phyloP scores from a whole-genome alignment of 2,888 invertebrate species.

The Shargacucullia verbasci region DNA sequence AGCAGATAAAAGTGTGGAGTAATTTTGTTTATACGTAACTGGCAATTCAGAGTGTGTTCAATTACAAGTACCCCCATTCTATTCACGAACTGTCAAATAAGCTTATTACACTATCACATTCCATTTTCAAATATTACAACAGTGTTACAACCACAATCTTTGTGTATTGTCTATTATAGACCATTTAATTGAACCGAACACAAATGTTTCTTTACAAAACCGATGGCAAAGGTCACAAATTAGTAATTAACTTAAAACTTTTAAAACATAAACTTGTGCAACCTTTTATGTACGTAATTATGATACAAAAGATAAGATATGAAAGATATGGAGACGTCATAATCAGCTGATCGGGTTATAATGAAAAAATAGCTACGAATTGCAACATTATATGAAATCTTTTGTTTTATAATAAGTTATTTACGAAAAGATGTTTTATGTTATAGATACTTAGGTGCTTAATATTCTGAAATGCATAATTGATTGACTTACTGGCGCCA shows the following conservation, averaged over 20 bases:
- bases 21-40: not conserved
- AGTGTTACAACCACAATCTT: constrained; percentile 11
- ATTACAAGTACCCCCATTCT: not conserved
- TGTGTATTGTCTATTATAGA: constrained; percentile 38
- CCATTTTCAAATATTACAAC: constrained; percentile 23
- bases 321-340: constrained; percentile 18
- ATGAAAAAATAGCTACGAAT: constrained; percentile 32
- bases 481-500: no score
- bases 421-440: constrained; percentile 9
- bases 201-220: constrained; percentile 35
- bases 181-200: constrained; percentile 25
- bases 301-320: constrained; percentile 54
- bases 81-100: constrained; percentile 18
- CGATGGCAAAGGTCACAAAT: constrained; percentile 54
- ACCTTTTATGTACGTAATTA: constrained; percentile 51
- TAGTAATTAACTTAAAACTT: constrained; percentile 50
- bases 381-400: constrained; percentile 20
- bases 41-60: not conserved
- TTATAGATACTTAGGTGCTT: no score
- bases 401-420: constrained; percentile 5
- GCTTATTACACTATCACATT: constrained; percentile 19
- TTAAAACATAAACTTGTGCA: constrained; percentile 45
- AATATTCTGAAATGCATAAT: no score
- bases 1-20: no score
- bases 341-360: constrained; percentile 36